Evolutionary conservation across 2,113 vertebrate genomes (phyloP), one percentile per base, ranked within the genome.

Genomic region (Alouatta palliata): DNA sequence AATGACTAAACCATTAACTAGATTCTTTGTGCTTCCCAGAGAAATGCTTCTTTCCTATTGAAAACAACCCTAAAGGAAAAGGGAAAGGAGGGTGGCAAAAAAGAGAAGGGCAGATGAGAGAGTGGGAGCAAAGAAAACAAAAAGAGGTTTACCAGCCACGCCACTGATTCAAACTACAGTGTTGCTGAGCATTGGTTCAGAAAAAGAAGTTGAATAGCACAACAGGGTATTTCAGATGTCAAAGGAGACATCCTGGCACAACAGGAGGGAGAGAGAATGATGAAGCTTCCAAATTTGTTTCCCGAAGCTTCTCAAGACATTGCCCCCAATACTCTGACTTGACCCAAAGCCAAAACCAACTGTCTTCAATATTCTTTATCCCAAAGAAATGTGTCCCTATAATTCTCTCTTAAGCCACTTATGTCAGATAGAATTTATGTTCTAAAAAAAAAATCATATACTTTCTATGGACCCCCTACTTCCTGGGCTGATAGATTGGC

Each of bases 221-320:
- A 8, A 94, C 70, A 97, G 96, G 89, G 70, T 64, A 58, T 91
- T 95, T 97, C 75, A 71, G 64, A 80, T 93, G 96, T 93, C 91
- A 87, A 87, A 95, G 90, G 89, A 93, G 71, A 68, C 71, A 75
- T 89, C 81, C 56, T 86, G 47, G 94, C 66, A 87, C n/a, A 45
- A 54, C 20, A 14, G 61, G 27, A 52, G 58, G 25, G 54, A 91
- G 70, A n/a, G 32, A 68, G 49, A 92, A 76, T 40, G 70, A 64
- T 47, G 43, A 84, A 27, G 64, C 49, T 66, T 93, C 93, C 54
- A 66, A 64, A 77, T 83, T 89, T 85, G 35, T 92, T 94, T 86
- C 73, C 54, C 91, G 87, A 88, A 92, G 79, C 27, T 35, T 89
- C 91, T 95, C 47, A 96, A 93, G 61, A 83, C 27, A 70, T 89